phyloP scores from a whole-genome alignment of 2,797 vertebrate genomes.

The Clarias fuscus region DNA sequence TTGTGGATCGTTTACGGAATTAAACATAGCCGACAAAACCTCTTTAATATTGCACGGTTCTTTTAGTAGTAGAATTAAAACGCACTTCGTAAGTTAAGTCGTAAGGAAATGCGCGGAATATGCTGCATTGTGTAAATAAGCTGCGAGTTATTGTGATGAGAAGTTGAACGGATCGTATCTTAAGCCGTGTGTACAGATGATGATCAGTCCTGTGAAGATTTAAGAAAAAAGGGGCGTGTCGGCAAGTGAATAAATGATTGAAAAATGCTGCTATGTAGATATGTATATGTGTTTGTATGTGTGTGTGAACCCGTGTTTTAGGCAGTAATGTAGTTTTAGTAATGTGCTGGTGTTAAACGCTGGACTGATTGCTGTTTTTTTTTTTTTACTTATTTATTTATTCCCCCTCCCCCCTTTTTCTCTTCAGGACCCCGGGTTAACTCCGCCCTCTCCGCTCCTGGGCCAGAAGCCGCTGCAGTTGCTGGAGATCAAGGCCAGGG shows the following conservation, averaged over 20 bases:
- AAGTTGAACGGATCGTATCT: background rate
- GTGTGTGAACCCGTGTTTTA: background rate
- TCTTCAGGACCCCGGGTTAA: constrained; percentile 88
- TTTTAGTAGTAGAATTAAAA: background rate
- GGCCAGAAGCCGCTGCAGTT: constrained; percentile 94
- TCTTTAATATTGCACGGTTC: background rate
- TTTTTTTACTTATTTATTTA: too few species aligned
- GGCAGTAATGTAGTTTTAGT: background rate
- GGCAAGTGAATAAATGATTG: background rate
- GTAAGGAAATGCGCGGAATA: background rate
- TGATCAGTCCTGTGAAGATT: background rate
- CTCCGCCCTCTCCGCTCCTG: constrained; percentile 87
- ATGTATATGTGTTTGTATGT: background rate
- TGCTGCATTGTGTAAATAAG: background rate
- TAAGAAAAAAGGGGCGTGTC: background rate
- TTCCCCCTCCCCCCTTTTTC: too few species aligned
- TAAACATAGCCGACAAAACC: background rate
- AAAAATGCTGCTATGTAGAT: background rate
- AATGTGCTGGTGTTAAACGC: background rate
- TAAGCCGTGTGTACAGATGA: background rate
- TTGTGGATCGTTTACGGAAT: background rate
- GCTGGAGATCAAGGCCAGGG: constrained; percentile 93
- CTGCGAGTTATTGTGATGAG: background rate
- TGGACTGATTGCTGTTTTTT: constrained; percentile 15
- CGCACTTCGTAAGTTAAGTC: background rate